Evolutionary conservation across 2,113 vertebrate genomes (phyloP).

Genomic region (Campylorhamphus procurvoides): DNA sequence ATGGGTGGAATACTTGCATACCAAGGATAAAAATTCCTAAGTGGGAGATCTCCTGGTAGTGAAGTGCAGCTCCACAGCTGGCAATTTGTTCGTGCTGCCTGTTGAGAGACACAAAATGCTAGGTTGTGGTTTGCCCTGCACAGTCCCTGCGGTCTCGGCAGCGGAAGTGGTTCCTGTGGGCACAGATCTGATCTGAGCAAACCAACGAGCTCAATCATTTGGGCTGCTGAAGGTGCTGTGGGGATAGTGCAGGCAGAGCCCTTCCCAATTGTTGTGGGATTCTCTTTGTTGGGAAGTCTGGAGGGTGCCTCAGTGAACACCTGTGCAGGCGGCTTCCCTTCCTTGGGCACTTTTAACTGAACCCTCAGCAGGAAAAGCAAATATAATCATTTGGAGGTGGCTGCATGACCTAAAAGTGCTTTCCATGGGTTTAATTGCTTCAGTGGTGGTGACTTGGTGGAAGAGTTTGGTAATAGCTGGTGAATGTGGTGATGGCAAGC

Average conservation of each 20-base stretch:
- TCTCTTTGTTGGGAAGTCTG: background rate
- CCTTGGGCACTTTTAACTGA: background rate
- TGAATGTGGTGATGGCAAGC: background rate
- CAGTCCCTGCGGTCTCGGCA: slow-evolving; percentile 60
- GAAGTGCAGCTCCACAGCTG: background rate
- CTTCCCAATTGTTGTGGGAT: background rate
- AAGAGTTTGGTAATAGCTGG: background rate
- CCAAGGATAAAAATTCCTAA: background rate
- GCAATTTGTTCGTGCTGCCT: background rate
- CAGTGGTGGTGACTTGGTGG: background rate
- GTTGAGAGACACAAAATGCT: background rate
- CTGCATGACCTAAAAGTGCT: background rate
- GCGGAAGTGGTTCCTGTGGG: slow-evolving; percentile 77
- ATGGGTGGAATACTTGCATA: background rate
- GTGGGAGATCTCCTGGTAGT: background rate
- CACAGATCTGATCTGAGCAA: slow-evolving; percentile 64
- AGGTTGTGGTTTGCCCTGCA: slow-evolving; percentile 66
- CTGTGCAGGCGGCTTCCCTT: background rate
- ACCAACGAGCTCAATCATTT: background rate
- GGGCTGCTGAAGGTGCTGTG: slow-evolving; percentile 18
- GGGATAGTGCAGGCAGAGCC: background rate
- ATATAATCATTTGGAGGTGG: background rate
- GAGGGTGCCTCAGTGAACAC: background rate
- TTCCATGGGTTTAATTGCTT: background rate
- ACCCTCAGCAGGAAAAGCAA: no score